A percentile compares a stretch with the other conserved stretches of the same genome.
These are phyloP conservation scores for Trichacis sp. DNA, from an alignment of 2,888 invertebrate genomes.

Conservation along the genomic window DNA sequence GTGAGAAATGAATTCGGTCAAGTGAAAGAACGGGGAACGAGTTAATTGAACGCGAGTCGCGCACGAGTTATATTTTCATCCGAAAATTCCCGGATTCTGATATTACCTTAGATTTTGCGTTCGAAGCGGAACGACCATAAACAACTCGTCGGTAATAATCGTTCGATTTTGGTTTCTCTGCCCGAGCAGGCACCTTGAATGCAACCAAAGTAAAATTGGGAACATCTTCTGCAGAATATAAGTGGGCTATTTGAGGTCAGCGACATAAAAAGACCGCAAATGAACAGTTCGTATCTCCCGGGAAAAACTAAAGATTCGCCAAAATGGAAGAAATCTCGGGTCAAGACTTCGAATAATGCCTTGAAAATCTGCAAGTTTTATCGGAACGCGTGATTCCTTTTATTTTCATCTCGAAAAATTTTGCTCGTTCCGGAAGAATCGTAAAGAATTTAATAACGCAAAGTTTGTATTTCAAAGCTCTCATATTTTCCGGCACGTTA, in stretches of 20 bases:
- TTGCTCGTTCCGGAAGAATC: background rate
- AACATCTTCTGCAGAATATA: conserved; percentile 27
- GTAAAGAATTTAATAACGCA: background rate
- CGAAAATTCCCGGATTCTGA: background rate
- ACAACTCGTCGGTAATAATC: background rate
- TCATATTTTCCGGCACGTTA: too few relatives aligned
- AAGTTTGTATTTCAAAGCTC: too few relatives aligned
- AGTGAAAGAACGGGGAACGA: background rate
- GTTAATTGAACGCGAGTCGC: background rate
- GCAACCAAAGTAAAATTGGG: conserved; percentile 33
- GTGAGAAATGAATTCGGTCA: background rate
- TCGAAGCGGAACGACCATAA: too few relatives aligned
- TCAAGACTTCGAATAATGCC: conserved; percentile 34
- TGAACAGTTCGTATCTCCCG: conserved; percentile 32
- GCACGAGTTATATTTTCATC: background rate
- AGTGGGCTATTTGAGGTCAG: conserved; percentile 37
- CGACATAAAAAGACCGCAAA: conserved; percentile 33
- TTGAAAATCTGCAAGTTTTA: conserved; percentile 25
- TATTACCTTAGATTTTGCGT: too few relatives aligned
- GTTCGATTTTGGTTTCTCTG: conserved; percentile 6
- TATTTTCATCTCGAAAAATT: background rate
- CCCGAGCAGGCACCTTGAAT: conserved; percentile 22
- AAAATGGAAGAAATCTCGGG: conserved; percentile 31
- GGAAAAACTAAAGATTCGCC: conserved; percentile 34
- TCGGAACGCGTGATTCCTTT: conserved; percentile 4